Conservation (phyloP, 2,797 vertebrate species). For the Centroberyx gerrardi region DNA sequence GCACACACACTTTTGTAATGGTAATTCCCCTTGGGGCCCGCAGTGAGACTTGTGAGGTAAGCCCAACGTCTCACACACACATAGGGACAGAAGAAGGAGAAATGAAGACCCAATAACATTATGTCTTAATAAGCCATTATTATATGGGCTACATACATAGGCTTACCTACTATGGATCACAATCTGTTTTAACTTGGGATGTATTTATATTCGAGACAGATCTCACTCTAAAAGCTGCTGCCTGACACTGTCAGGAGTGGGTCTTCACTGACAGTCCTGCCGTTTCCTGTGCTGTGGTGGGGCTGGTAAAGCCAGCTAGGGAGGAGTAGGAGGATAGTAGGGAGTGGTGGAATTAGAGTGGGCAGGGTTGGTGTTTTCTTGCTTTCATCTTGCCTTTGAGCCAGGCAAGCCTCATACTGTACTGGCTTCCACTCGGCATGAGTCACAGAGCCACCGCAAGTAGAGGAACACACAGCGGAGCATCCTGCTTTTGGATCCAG, state of each 20-base stretch:
- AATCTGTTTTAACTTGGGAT: neutral
- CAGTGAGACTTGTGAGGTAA: slow-evolving; percentile 42
- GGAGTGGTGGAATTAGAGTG: slow-evolving; percentile 64
- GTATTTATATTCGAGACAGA: neutral
- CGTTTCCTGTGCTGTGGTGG: slow-evolving; percentile 8
- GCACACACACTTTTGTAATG: slow-evolving; percentile 70
- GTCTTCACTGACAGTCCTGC: neutral
- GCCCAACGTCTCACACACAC: slow-evolving; percentile 41
- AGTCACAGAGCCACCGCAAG: slow-evolving; percentile 69
- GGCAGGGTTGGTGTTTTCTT: slow-evolving; percentile 54
- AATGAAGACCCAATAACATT: slow-evolving; percentile 1
- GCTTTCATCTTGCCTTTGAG: slow-evolving; percentile 63
- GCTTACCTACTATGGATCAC: neutral
- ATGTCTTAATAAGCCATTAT: slow-evolving; percentile 41
- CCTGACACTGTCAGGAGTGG: neutral
- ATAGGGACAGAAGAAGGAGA: slow-evolving; percentile 23
- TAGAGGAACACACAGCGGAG: slow-evolving; percentile 33
- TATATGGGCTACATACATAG: slow-evolving; percentile 25
- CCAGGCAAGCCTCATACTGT: slow-evolving; percentile 19
- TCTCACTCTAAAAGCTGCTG: neutral
- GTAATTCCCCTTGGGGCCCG: slow-evolving; percentile 65
- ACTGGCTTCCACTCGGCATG: slow-evolving; percentile 55
- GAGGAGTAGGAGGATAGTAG: slow-evolving; percentile 42
- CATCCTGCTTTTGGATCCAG: slow-evolving; percentile 38
- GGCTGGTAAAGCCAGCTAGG: slow-evolving; percentile 6